Base-by-base conservation (phyloP, 2,797 vertebrate genomes). In the Etheostoma nigrum region DNA sequence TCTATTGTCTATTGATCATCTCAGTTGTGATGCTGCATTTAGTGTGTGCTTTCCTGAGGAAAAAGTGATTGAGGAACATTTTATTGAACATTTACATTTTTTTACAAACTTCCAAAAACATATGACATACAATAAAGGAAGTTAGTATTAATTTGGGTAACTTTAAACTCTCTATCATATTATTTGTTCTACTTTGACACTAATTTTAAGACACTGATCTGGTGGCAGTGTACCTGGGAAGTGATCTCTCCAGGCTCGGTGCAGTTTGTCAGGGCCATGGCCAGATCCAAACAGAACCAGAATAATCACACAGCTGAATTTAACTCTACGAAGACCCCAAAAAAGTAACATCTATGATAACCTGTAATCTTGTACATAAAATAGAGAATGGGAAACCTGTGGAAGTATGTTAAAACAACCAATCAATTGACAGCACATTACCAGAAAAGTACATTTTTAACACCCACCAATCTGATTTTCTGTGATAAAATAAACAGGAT, bases 1-100 rank as follows among this genome's bases (percentile, higher is more conserved):
- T 40, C 66, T 72, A 27, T 51, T 9, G 30, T 82, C 68, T 72
- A 66, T 66, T 64, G 30, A 86, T 67, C 78, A 54, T 79, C 67
- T 77, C 55, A 3, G 16, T 42, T 71, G 75, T 76, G 2, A 76
- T 85, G 87, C 72, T 91, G 78, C 86, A 81, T 90, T 91, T 82
- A 83, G 67, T 83, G 86, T 92, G 91, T 90, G 91, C 92, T 95
- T 95, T 95, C 95, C 95, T 95, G 95, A 95, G 95, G 91, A 89
- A 93, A 94, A 91, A 88, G 87, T 92, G 88, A 91, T 88, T 90
- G 73, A 91, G 67, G 78, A 88, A 85, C 59, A 78, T 88, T 88
- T 86, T 67, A 85, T 66, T 75, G 23, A 78, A 79, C 63, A 19
- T 72, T 78, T 75, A 49, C 1, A 6, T 73, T 76, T 25, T 27